Base-by-base conservation (phyloP, 53 echinoderm and acorn worm genomes). In the Zoroaster sp. region DNA sequence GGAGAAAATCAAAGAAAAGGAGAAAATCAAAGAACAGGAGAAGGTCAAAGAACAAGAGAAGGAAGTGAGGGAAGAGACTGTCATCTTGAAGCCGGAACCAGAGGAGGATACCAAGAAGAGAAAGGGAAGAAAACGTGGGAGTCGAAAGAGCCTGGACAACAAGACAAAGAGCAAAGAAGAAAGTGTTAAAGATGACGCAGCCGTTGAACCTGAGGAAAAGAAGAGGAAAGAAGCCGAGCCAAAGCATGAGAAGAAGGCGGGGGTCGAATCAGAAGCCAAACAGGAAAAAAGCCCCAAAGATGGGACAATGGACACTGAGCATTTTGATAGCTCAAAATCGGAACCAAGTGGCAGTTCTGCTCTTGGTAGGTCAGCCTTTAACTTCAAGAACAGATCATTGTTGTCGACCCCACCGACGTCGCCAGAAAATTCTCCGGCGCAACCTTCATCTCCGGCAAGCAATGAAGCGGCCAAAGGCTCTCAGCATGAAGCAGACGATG, bases 321-420 rank as follows among this genome's bases (percentile, higher is more conserved):
- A 69, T 14, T 66, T 78, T 3, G 89, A 89, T 17, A 79, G 51
- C 23, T 40, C 83, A 23, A 35, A 3, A 8, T 13, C 23, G 0
- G 70, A 89, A 68, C 51, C 78, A 13, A 78, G 79, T 18, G 66
- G 75, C 79, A 73, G 72, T 49, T 59, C 63, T 2, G 52, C 46
- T n/a, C 43, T 42, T 34, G 71, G 67, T 18, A 88, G 69, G 51
- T 3, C 79, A 49, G 39, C 63, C 35, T 68, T 69, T 39, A 43
- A n/a, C 23, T 83, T 39, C 31, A 86, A 72, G 52, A 66, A 70
- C 13, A 31, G 68, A 68, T 31, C 66, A 6, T 78, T 79, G 76
- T 67, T 89, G 4, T 66, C 76, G 4, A 97, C 98, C 37, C 98
- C 98, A 71, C 98, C 98, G 36, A 94, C 98, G 25, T 95, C 98